These are phyloP conservation scores for Andrena haemorrhoa DNA, from an alignment of 2,888 invertebrate genomes.

Conservation along the genomic window DNA sequence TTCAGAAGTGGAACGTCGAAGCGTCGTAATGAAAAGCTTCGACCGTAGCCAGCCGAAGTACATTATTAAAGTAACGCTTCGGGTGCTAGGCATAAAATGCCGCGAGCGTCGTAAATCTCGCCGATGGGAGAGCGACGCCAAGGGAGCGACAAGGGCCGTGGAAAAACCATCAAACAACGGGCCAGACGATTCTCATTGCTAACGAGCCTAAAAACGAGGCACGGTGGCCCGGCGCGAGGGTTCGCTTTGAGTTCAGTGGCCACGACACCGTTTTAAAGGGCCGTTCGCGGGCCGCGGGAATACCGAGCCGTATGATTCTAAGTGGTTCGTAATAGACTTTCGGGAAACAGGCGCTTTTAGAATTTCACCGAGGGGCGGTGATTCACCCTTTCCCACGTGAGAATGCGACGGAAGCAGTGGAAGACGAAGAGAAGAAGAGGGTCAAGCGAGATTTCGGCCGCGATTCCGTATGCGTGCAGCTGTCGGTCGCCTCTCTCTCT, in stretches of 20 bases:
- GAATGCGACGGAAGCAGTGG: slow-evolving; percentile 54
- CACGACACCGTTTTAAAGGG: slow-evolving; percentile 44
- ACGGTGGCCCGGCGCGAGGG: slow-evolving; percentile 4
- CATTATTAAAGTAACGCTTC: slow-evolving; percentile 47
- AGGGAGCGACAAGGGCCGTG: background rate
- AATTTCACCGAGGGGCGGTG: slow-evolving; percentile 71
- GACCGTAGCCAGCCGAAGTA: background rate
- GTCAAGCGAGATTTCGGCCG: slow-evolving; percentile 64
- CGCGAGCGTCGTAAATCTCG: slow-evolving; percentile 43
- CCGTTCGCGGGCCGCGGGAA: slow-evolving; percentile 46
- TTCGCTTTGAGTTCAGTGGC: slow-evolving; percentile 57
- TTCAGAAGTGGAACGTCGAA: background rate
- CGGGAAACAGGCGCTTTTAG: slow-evolving; percentile 73
- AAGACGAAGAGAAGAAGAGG: slow-evolving; percentile 52
- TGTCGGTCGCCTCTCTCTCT: slow-evolving; percentile 40
- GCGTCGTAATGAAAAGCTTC: slow-evolving; percentile 19
- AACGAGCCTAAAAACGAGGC: slow-evolving; percentile 50
- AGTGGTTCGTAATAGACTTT: slow-evolving; percentile 75
- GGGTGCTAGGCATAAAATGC: slow-evolving; percentile 35
- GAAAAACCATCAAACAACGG: slow-evolving; percentile 43
- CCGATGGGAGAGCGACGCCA: background rate
- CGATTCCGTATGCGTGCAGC: slow-evolving; percentile 66
- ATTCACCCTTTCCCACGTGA: slow-evolving; percentile 65
- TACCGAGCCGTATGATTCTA: slow-evolving; percentile 66
- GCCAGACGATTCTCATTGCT: slow-evolving; percentile 20